A percentile compares a stretch with the other conserved stretches of the same genome.
phyloP scores from a whole-genome alignment of 2,888 invertebrate species.

The Drosophila fulvimacula region DNA sequence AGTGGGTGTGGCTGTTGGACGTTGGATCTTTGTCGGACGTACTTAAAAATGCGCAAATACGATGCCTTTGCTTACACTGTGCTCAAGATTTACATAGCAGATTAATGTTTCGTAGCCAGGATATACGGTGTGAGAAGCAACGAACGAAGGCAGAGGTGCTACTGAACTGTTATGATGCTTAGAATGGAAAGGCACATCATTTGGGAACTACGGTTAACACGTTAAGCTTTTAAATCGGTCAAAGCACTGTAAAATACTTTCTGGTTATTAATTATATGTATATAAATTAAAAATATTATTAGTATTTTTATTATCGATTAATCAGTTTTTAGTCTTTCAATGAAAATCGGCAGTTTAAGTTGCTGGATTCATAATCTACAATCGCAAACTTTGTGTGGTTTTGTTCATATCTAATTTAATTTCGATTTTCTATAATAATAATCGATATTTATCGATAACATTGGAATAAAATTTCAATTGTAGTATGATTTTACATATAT shows the following conservation, averaged over 20 bases:
- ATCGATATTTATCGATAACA: too few relatives aligned
- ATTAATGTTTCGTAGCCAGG: slow-evolving; percentile 56
- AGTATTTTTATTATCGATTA: slow-evolving; percentile 7
- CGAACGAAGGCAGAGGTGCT: background rate
- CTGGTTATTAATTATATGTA: too few relatives aligned
- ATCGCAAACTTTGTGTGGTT: too few relatives aligned
- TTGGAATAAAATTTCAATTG: too few relatives aligned
- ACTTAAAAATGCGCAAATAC: slow-evolving; percentile 69
- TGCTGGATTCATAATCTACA: background rate
- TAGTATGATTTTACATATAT: too few relatives aligned
- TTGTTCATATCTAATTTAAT: too few relatives aligned
- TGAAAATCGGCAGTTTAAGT: too few relatives aligned
- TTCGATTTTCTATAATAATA: too few relatives aligned
- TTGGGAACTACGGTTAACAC: background rate
- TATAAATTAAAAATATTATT: too few relatives aligned
- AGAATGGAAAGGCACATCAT: background rate
- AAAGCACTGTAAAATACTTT: too few relatives aligned
- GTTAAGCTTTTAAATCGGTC: too few relatives aligned
- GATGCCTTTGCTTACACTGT: slow-evolving; percentile 61
- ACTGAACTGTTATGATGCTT: slow-evolving; percentile 12
- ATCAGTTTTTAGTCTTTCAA: background rate
- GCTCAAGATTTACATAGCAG: slow-evolving; percentile 71
- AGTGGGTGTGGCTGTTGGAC: slow-evolving; percentile 25
- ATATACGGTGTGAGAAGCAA: background rate
- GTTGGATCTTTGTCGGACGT: slow-evolving; percentile 39